phyloP scores from a whole-genome alignment of 2,888 invertebrate genomes.

The Patella depressa region DNA sequence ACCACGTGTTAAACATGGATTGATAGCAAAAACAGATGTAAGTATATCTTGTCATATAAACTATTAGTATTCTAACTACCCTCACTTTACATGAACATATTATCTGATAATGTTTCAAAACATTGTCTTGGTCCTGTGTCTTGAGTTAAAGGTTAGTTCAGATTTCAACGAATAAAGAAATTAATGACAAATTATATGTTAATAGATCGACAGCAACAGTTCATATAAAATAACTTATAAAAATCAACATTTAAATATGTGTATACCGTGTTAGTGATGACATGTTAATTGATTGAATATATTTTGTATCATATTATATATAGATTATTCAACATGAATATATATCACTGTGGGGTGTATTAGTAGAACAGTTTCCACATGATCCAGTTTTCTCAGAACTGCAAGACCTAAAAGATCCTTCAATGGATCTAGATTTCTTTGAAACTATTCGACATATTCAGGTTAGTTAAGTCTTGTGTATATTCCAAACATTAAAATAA shows the following conservation, averaged over 20 bases:
- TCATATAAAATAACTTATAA: too few relatives aligned
- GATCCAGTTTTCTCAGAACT: slow-evolving; percentile 56
- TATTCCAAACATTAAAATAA: too few relatives aligned
- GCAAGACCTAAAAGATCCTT: slow-evolving; percentile 70
- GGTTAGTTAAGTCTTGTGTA: slow-evolving; percentile 45
- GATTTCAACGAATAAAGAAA: too few relatives aligned
- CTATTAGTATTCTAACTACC: neutral
- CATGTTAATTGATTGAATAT: neutral
- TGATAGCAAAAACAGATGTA: neutral
- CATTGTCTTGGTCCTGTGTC: too few relatives aligned
- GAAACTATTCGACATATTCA: slow-evolving; percentile 87
- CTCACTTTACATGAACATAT: too few relatives aligned
- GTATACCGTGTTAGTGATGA: neutral
- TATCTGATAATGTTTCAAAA: too few relatives aligned
- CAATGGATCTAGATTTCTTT: slow-evolving; percentile 93
- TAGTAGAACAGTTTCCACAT: slow-evolving; percentile 73
- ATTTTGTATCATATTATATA: slow-evolving; percentile 18
- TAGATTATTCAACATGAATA: slow-evolving; percentile 83
- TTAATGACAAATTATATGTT: too few relatives aligned
- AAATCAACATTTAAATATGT: neutral
- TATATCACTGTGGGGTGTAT: slow-evolving; percentile 82
- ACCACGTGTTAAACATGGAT: neutral
- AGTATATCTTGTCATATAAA: neutral
- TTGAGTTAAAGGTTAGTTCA: too few relatives aligned
- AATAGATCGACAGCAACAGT: too few relatives aligned